Evolutionary conservation across 2,797 vertebrate species (phyloP), one percentile per base, ranked within the genome.

Genomic region (Thamnophis elegans): DNA sequence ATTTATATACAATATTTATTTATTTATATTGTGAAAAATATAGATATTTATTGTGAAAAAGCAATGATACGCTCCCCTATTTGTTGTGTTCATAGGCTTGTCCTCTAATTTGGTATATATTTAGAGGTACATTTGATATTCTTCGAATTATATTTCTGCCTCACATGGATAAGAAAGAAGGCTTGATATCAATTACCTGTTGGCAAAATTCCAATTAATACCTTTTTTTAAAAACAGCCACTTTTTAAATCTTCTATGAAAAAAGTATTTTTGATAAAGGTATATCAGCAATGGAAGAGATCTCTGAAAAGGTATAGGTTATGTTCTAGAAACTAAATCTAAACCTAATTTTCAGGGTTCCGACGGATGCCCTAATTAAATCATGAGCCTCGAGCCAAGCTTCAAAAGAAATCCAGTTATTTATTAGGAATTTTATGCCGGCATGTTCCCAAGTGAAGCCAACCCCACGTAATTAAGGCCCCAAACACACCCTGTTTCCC

Each of bases 221-320:
- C 42, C 22, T 56, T 36, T 68, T n/a, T 32, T 6, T 8, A 22
- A 36, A 59, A 13, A 25, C 42, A 85, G 36, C 47, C 68, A 90
- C 73, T 91, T 73, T 93, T 73, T 93, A 89, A 91, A 58, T 59
- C 56, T 93, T 12, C 93, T 94, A 55, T 54, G 36, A 56, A 10
- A 65, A 53, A 53, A n/a, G 9, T 47, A 78, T 93, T 93, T 91
- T n/a, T 0, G 28, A 87, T 56, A 16, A 93, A 42, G 10, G 53
- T 82, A 3, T 1, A 73, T 92, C 22, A 89, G n/a, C 26, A 87
- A 20, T 1, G 25, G 51, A 92, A 78, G 28, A 13, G 4, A 2
- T 22, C 2, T 88, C 32, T 47, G 73, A 68, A 18, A 73, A 78
- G 47, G 22, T 92, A 93, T 96, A 94, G 93, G 92, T 93, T 86